Evolutionary conservation across 2,888 invertebrate species (phyloP), one percentile per base, ranked within the genome.

Genomic region (Brachylomia viminalis): DNA sequence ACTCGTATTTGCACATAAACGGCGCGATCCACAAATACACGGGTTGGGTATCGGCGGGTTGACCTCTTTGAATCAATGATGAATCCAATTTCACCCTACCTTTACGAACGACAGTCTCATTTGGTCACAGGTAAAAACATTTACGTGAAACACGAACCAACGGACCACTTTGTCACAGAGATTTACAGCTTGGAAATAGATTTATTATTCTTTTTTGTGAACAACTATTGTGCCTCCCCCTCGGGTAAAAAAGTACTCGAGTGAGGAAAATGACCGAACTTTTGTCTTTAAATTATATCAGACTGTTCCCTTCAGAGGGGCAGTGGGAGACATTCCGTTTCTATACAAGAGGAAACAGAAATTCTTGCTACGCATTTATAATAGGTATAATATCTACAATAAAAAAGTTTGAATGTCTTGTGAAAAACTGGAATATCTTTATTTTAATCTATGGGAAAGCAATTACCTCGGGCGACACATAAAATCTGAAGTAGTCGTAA

Each of bases 41-140:
- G 75, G 89, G 85, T 87, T 82, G 87, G 88, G 90, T 90, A 90
- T 90, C 88, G 89, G 88, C 77, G 89, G 91, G 89, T 90, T 93
- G 93, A 94, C 94, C 94, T 93, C 92, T 92, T 91, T 94, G 94
- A 94, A 95, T 95, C 92, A 94, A 92, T 94, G 93, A 94, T 94
- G 94, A 94, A 94, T 94, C 91, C 93, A 94, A 94, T 94, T 93
- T 91, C 86, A 85, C 83, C 87, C 87, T 86, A 85, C 87, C 91
- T 90, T 91, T 91, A 90, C 89, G 90, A 70, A 85, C 85, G 87
- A 84, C 88, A 87, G 89, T 86, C 90, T 90, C 89, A 91, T 92
- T 92, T 91, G 90, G 88, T 87, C 90, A 85, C 89, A 90, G 93
- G 93, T 92, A 93, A 91, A 90, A 91, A 91, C 90, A 91, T 92